Percentiles rank a stretch among this genome's conserved stretches.
phyloP scores from a whole-genome alignment of 2,797 vertebrate genomes.

The Myotis findleyi region DNA sequence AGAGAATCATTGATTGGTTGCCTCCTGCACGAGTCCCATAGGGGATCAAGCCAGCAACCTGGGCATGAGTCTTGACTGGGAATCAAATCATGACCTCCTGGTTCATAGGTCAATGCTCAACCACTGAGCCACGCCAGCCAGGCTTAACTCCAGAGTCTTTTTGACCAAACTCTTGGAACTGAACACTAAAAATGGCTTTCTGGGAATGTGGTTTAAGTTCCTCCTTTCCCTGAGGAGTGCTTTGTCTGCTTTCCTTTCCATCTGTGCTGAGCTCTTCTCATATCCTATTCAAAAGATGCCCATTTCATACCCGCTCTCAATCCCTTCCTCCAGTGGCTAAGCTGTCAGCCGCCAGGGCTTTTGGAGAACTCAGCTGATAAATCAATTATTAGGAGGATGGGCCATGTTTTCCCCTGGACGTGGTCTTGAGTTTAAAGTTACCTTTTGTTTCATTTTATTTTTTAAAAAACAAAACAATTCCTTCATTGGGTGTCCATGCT shows the following conservation, averaged over 20 bases:
- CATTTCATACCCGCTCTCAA: not conserved
- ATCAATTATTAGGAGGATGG: not conserved
- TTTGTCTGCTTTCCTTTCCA: not conserved
- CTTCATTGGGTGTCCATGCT: not conserved
- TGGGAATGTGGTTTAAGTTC: not conserved
- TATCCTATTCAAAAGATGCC: not conserved
- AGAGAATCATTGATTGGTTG: no score
- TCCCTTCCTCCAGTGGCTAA: not conserved
- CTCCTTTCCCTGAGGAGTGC: not conserved
- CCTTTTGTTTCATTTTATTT: not conserved
- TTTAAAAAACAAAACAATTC: not conserved
- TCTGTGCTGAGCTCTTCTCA: not conserved
- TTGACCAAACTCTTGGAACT: not conserved
- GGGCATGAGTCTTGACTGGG: no score
- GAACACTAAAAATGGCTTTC: not conserved
- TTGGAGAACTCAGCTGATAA: not conserved
- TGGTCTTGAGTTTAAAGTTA: not conserved
- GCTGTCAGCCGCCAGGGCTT: not conserved
- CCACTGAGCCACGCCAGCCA: no score
- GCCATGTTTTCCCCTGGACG: not conserved
- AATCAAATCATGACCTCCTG: no score
- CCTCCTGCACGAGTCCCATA: no score
- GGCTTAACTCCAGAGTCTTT: not conserved
- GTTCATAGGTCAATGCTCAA: no score
- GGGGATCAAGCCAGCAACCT: no score